phyloP scores from a whole-genome alignment of 2,113 vertebrate species.

The Ptilonorhynchus violaceus region DNA sequence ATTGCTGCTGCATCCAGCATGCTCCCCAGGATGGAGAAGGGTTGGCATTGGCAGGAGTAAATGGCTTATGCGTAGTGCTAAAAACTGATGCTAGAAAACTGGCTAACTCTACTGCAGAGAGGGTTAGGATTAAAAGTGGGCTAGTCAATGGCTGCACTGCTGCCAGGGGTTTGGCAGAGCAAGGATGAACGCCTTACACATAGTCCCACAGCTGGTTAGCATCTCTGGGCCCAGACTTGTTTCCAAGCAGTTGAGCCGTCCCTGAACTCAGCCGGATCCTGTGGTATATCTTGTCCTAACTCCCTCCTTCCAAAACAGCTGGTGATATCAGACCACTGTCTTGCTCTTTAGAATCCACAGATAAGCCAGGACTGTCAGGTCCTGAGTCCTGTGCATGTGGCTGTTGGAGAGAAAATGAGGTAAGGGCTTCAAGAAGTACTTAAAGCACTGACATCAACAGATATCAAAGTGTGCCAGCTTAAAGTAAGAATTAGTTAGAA shows the following conservation, averaged over 20 bases:
- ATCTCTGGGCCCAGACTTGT: not conserved
- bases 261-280: not conserved
- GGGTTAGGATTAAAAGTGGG: not conserved
- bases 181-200: not conserved
- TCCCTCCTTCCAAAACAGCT: not conserved
- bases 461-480: not conserved
- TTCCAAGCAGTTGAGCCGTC: not conserved
- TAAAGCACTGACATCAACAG: not conserved
- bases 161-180: not conserved
- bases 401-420: not conserved
- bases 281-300: not conserved
- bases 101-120: not conserved
- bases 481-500: constrained; percentile 12
- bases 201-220: not conserved
- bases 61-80: not conserved
- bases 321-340: not conserved
- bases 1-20: not conserved
- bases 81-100: not conserved
- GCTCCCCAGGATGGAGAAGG: not conserved
- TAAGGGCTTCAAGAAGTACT: not conserved
- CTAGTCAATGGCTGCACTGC: not conserved
- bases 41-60: not conserved
- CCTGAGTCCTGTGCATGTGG: not conserved
- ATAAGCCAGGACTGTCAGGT: not conserved
- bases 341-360: not conserved